Evolutionary conservation across 2,797 vertebrate genomes (phyloP).

Genomic region (Mico argentatus): DNA sequence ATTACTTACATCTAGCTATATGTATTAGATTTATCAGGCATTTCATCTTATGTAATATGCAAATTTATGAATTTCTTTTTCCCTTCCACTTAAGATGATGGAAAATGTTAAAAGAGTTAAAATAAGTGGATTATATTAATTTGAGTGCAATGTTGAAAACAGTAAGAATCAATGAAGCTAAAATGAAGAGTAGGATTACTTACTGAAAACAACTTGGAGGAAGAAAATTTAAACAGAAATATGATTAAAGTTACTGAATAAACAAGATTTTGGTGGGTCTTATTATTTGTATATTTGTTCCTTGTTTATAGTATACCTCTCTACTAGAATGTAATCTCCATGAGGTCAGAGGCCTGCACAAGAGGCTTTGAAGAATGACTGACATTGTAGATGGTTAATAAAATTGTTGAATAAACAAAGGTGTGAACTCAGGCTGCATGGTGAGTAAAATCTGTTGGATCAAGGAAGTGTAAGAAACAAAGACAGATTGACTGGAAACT

Average conservation of each 20-base stretch:
- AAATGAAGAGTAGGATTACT: not conserved
- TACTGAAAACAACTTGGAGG: not conserved
- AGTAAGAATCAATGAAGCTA: not conserved
- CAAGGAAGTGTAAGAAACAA: not conserved
- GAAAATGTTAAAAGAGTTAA: constrained; percentile 11
- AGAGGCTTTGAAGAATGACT: not conserved
- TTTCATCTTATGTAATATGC: not conserved
- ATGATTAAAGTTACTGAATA: not conserved
- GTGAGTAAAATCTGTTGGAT: not conserved
- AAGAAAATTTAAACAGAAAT: not conserved
- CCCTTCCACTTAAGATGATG: not conserved
- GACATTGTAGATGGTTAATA: not conserved
- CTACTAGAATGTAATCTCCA: not conserved
- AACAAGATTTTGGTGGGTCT: not conserved
- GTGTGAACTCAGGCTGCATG: not conserved
- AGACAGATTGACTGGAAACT: not conserved
- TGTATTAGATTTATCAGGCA: constrained; percentile 7
- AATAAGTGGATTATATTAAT: not conserved
- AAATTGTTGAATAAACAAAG: not conserved
- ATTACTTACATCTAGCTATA: not conserved
- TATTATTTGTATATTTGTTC: not conserved
- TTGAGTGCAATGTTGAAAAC: not conserved
- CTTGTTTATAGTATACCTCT: not conserved
- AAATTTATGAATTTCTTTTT: constrained; percentile 20
- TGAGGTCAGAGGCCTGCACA: not conserved